Percentiles rank a stretch among this genome's conserved stretches.
Evolutionary conservation across 2,113 vertebrate genomes (phyloP).

Genomic region (Tretioscincus oriximinensis): DNA sequence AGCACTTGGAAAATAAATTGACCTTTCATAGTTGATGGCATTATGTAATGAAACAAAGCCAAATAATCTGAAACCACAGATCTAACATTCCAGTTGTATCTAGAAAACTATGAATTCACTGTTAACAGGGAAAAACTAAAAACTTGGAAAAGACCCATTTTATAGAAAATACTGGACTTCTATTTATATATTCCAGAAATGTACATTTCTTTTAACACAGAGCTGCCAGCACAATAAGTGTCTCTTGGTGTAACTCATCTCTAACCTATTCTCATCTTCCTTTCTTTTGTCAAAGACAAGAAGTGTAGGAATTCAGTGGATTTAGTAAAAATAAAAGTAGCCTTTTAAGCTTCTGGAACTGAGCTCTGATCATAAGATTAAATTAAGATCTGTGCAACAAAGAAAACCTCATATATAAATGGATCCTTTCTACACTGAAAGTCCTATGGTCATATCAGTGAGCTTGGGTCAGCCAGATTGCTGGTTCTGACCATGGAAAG

Average conservation of each 20-base stretch:
- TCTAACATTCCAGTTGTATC: not conserved
- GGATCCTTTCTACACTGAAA: too few species aligned
- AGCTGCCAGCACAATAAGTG: not conserved
- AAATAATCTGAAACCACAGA: not conserved
- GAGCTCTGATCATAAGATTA: not conserved
- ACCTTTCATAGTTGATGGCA: not conserved
- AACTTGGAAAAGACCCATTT: not conserved
- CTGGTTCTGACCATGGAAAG: too few species aligned
- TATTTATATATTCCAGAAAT: rapidly evolving
- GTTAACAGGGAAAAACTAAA: not conserved
- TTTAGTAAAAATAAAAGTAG: not conserved
- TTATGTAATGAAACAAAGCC: not conserved
- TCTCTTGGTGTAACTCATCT: not conserved
- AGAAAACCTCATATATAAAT: too few species aligned
- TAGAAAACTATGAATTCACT: not conserved
- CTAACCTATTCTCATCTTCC: not conserved
- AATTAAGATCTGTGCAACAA: not conserved
- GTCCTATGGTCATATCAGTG: too few species aligned
- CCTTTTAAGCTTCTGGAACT: not conserved
- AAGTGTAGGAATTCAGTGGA: not conserved
- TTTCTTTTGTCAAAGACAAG: not conserved
- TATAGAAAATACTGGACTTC: not conserved
- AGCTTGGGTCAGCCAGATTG: too few species aligned
- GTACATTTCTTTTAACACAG: not conserved
- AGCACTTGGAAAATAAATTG: not conserved